Conservation (phyloP, 2,797 vertebrate species). For the Poeciliopsis presidionis region DNA sequence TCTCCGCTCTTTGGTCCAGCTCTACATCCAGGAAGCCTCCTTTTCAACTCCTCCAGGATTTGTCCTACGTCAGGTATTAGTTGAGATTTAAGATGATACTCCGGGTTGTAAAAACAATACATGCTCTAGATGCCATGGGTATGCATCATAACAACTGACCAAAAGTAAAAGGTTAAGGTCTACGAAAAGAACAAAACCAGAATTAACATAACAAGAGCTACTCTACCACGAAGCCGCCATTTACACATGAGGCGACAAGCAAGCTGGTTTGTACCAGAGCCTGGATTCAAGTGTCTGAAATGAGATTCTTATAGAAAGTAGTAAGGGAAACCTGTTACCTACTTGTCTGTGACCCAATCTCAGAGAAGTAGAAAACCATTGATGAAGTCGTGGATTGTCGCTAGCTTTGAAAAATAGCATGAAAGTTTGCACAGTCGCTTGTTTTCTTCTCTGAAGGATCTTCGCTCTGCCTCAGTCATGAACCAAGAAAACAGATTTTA, state of each 20-base stretch:
- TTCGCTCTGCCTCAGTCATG: slow-evolving; percentile 24
- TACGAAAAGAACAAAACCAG: neutral
- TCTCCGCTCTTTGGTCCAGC: neutral
- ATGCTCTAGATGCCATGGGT: neutral
- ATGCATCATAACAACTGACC: neutral
- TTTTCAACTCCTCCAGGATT: neutral
- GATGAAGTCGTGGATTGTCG: no score
- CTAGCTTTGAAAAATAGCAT: neutral
- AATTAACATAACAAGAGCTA: neutral
- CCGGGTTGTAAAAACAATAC: neutral
- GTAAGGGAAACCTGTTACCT: neutral
- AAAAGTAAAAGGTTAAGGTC: neutral
- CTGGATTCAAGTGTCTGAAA: neutral
- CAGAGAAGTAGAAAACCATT: neutral
- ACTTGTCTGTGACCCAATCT: neutral
- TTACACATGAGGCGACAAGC: neutral
- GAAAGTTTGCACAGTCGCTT: neutral
- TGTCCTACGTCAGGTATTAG: no score
- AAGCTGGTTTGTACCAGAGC: neutral
- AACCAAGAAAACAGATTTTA: slow-evolving; percentile 10
- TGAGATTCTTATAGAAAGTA: neutral
- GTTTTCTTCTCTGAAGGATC: neutral
- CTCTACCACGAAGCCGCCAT: neutral
- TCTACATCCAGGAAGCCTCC: neutral
- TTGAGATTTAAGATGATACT: neutral